Evolutionary conservation across 2,888 invertebrate species (phyloP).

Genomic region (Phania funesta): DNA sequence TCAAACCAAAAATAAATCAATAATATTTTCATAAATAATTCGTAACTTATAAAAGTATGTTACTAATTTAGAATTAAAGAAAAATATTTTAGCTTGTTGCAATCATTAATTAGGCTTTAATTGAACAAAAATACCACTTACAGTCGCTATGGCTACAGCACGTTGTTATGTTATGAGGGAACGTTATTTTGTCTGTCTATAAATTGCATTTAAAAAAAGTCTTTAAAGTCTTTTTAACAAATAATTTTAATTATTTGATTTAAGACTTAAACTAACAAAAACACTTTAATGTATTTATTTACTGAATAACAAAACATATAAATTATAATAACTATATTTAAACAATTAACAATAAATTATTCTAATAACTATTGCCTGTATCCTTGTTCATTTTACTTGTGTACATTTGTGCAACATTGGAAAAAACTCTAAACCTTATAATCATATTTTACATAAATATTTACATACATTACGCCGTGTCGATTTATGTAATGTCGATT

Average conservation of each 20-base stretch:
- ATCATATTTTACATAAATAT: conserved; percentile 11
- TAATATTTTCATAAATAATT: too few species aligned
- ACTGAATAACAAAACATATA: conserved; percentile 17
- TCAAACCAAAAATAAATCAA: too few species aligned
- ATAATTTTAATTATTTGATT: background rate
- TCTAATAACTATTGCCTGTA: conserved; percentile 55
- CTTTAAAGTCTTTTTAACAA: background rate
- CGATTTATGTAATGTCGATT: too few species aligned
- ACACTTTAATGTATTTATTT: background rate
- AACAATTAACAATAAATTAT: conserved; percentile 63
- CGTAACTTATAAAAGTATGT: too few species aligned
- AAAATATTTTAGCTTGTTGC: too few species aligned
- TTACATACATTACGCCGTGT: background rate
- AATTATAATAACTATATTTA: conserved; percentile 51
- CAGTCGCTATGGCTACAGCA: too few species aligned
- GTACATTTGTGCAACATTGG: conserved; percentile 1
- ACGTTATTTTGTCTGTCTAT: too few species aligned
- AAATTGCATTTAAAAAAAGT: too few species aligned
- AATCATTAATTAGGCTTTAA: too few species aligned
- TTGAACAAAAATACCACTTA: too few species aligned
- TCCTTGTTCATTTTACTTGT: conserved; percentile 54
- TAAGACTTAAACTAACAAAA: background rate
- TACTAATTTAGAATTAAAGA: too few species aligned
- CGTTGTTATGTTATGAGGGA: too few species aligned
- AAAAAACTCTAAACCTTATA: conserved; percentile 26